Conservation (phyloP, 1,140 invertebrate genomes). For the Trichoplusia ni region DNA sequence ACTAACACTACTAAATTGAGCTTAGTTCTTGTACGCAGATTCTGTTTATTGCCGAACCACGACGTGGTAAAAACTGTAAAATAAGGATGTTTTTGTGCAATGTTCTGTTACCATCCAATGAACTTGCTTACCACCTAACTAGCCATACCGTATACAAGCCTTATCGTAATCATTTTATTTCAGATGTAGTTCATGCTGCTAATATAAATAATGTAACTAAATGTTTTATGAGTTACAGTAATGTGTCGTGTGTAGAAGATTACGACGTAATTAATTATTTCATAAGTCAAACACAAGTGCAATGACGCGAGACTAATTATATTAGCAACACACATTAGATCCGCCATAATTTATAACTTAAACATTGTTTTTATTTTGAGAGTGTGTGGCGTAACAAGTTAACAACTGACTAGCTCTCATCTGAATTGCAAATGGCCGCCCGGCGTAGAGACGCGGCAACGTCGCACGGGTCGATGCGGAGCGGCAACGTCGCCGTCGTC, state of each 20-base stretch:
- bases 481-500: slow-evolving; percentile 64
- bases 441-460: slow-evolving; percentile 51
- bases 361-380: slow-evolving; percentile 75
- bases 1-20: too few relatives aligned
- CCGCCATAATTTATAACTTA: slow-evolving; percentile 54
- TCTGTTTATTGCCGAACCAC: too few relatives aligned
- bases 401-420: slow-evolving; percentile 50
- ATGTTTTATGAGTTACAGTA: neutral
- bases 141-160: too few relatives aligned
- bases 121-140: too few relatives aligned
- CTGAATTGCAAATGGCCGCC: slow-evolving; percentile 68
- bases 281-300: slow-evolving; percentile 25
- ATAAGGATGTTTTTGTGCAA: too few relatives aligned
- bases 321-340: slow-evolving; percentile 47
- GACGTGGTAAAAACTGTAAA: too few relatives aligned
- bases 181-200: neutral
- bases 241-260: neutral
- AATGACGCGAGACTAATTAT: slow-evolving; percentile 42
- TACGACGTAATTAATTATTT: slow-evolving; percentile 20
- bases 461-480: slow-evolving; percentile 38
- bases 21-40: too few relatives aligned
- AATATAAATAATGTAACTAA: neutral
- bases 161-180: too few relatives aligned
- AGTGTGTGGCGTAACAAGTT: slow-evolving; percentile 63
- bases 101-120: too few relatives aligned